A percentile compares a stretch with the other conserved stretches of the same genome.
phyloP scores from a whole-genome alignment of 2,797 vertebrate genomes.

The Tinamus major region DNA sequence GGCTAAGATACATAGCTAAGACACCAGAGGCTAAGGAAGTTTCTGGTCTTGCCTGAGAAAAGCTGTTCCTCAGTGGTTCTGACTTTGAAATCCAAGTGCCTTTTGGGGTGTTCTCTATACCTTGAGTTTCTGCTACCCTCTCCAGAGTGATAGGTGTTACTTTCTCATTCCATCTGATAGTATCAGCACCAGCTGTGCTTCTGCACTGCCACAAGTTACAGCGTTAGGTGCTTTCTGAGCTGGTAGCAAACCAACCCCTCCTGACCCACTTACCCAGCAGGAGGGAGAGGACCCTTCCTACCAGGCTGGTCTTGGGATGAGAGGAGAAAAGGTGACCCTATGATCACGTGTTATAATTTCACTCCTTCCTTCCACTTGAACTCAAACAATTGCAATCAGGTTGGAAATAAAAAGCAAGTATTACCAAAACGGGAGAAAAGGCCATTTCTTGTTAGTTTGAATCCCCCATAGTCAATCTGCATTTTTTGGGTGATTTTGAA shows the following conservation, averaged over 20 bases:
- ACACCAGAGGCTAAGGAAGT: no score
- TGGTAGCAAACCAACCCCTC: not conserved
- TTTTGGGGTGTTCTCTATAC: not conserved
- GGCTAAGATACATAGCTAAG: not conserved
- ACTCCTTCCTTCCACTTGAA: not conserved
- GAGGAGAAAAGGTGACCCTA: not conserved
- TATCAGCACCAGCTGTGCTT: not conserved
- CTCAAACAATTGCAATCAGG: not conserved
- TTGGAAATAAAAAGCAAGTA: not conserved
- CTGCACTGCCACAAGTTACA: accelerated
- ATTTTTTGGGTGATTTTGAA: not conserved
- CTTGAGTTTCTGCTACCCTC: not conserved
- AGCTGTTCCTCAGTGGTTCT: not conserved
- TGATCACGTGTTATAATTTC: not conserved
- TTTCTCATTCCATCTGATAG: not conserved
- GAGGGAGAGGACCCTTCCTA: not conserved
- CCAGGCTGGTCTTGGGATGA: not conserved
- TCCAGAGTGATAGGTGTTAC: not conserved
- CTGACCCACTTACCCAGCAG: not conserved
- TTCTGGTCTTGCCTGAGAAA: not conserved
- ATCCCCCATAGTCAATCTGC: not conserved
- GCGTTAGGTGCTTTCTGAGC: not conserved
- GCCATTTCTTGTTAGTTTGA: accelerated
- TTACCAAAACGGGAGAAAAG: not conserved
- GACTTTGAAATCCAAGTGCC: accelerated